A percentile compares a stretch with the other conserved stretches of the same genome.
phyloP scores from a whole-genome alignment of 2,113 vertebrate genomes.

The Oenanthe melanoleuca region DNA sequence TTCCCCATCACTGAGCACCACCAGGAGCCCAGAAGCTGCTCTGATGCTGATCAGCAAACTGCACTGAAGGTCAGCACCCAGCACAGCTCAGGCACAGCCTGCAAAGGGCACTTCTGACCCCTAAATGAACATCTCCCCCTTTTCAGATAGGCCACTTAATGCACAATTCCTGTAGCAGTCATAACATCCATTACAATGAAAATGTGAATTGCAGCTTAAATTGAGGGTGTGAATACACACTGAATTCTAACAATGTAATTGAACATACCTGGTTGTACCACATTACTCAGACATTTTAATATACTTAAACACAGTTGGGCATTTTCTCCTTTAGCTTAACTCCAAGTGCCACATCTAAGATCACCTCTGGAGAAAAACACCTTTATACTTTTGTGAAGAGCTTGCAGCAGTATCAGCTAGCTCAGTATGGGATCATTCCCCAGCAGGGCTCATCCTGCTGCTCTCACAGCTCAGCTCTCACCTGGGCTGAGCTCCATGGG shows the following conservation, averaged over 20 bases:
- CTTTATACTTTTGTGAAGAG: neutral
- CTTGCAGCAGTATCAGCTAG: neutral
- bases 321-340: neutral
- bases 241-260: neutral
- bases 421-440: neutral
- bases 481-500: neutral
- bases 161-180: neutral
- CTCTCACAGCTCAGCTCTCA: neutral
- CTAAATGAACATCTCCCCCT: accelerated
- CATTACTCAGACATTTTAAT: neutral
- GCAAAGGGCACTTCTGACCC: neutral
- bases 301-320: neutral
- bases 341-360: neutral
- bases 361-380: neutral
- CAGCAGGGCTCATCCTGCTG: neutral
- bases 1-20: neutral
- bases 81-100: neutral
- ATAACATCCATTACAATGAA: neutral
- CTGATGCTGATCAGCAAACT: neutral
- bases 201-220: neutral
- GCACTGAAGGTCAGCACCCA: neutral
- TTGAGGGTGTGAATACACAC: neutral
- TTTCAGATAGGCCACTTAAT: neutral
- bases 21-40: neutral
- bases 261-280: neutral